These are phyloP conservation scores for Columba guinea DNA, from an alignment of 2,797 vertebrate species.

Conservation along the genomic window DNA sequence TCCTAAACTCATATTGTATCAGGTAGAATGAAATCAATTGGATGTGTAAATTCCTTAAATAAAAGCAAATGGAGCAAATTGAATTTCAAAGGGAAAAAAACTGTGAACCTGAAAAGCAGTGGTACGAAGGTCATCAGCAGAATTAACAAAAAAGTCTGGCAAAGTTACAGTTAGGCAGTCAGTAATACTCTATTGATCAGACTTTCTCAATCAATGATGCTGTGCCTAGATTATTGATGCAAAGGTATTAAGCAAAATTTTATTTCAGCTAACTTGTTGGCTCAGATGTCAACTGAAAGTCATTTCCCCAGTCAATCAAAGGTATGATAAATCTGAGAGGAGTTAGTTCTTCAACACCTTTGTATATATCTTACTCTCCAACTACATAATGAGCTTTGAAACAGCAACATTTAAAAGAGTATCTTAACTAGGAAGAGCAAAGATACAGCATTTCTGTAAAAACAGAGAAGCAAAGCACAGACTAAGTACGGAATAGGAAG, in stretches of 20 bases:
- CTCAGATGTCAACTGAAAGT: conserved; percentile 86
- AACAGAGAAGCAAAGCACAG: not conserved
- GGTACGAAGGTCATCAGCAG: conserved; percentile 80
- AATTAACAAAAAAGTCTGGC: conserved; percentile 82
- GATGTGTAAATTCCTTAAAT: conserved; percentile 79
- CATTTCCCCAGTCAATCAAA: conserved; percentile 83
- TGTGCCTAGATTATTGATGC: conserved; percentile 85
- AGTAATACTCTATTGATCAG: conserved; percentile 85
- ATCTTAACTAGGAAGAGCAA: conserved; percentile 3
- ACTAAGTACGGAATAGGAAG: not conserved
- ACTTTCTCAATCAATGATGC: conserved; percentile 82
- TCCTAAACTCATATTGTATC: conserved; percentile 58
- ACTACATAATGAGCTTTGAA: conserved; percentile 66
- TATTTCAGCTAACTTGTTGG: conserved; percentile 85
- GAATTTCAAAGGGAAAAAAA: conserved; percentile 80
- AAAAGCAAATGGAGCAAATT: conserved; percentile 80
- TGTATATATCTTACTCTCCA: conserved; percentile 54
- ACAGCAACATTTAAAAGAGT: conserved; percentile 54
- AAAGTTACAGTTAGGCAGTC: conserved; percentile 84
- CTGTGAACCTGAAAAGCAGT: conserved; percentile 71
- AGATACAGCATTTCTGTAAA: conserved; percentile 2
- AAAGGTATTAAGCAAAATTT: conserved; percentile 88
- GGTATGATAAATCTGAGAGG: conserved; percentile 75
- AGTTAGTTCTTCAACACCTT: conserved; percentile 72
- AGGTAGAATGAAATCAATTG: conserved; percentile 75